Evolutionary conservation across 1,140 invertebrate genomes (phyloP).

Genomic region (Drosophila murphyi): DNA sequence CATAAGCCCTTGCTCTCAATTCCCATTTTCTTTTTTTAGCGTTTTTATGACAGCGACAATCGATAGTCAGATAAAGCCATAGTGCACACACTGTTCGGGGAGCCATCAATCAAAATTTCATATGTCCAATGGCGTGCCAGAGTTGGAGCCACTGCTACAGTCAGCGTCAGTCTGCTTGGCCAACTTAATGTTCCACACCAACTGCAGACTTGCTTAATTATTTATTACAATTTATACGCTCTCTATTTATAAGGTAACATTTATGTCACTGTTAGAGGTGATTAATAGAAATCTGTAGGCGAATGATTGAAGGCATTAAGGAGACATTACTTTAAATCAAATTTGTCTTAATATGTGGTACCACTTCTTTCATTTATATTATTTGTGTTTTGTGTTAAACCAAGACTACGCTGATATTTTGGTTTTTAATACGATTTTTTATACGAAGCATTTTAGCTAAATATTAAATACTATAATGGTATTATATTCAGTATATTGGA

Average conservation of each 20-base stretch:
- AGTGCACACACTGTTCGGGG: slow-evolving; percentile 48
- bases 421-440: no score
- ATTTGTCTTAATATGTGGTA: background rate
- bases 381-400: background rate
- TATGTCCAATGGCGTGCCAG: slow-evolving; percentile 63
- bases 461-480: no score
- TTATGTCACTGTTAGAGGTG: slow-evolving; percentile 37
- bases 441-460: no score
- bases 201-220: slow-evolving; percentile 63
- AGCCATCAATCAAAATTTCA: slow-evolving; percentile 78
- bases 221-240: slow-evolving; percentile 74
- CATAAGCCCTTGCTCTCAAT: slow-evolving; percentile 67
- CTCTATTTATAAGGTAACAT: slow-evolving; percentile 62
- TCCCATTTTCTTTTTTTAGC: slow-evolving; percentile 47
- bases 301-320: slow-evolving; percentile 4
- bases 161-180: background rate
- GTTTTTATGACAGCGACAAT: slow-evolving; percentile 80
- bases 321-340: slow-evolving; percentile 8
- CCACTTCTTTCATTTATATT: slow-evolving; percentile 14
- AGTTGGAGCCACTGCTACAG: slow-evolving; percentile 12
- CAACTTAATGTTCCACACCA: slow-evolving; percentile 4
- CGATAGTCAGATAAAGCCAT: slow-evolving; percentile 61
- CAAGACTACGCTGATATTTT: no score
- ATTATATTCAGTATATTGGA: no score
- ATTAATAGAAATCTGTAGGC: slow-evolving; percentile 53